Base-by-base conservation (phyloP, 2,888 invertebrate species). In the Oligia strigilis region DNA sequence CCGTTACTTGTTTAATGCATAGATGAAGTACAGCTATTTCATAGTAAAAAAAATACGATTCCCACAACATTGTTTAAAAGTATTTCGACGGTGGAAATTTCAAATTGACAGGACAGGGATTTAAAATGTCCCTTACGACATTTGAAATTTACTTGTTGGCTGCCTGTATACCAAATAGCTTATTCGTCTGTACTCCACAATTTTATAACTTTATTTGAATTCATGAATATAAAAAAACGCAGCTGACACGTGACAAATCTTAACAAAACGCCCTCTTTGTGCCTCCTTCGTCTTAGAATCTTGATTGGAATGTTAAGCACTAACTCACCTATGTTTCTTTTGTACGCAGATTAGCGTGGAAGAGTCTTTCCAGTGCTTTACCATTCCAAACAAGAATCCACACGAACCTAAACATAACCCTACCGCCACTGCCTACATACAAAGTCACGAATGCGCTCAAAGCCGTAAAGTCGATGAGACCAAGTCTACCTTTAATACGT, bases 321-420 rank as follows among this genome's bases (percentile, higher is more conserved):
- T 75, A 87, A 87, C 79, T 60, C 82, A 66, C 5, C 19, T 67
- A 46, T 84, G 67, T 87, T 87, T 85, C 75, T 49, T 87, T 87
- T 62, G 77, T 72, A 84, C 83, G 60, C 85, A 85, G 85, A 85
- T 85, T 85, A 71, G 72, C 76, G 77, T 87, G 85, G 85, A 85
- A 85, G 81, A n/a, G 46, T 72, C 19, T 87, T 77, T 70, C 85
- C 77, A 77, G 77, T 72, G 64, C 40, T 40, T 87, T 87, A 75
- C 85, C 85, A 87, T 77, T 81, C 88, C 85, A 85, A 75, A 87
- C 85, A 85, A 85, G 75, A 81, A 14, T 87, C 64, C 66, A 77
- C 36, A 2, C 77, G 17, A 85, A 17, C 60, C 2, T 87, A 23
- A 72, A 85, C 29, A 19, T 87, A 75, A 81, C 9, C 2, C 14